Percentiles rank a stretch among this genome's conserved stretches.
Evolutionary conservation across 2,888 invertebrate genomes (phyloP).

Genomic region (Drosophila neonasuta): DNA sequence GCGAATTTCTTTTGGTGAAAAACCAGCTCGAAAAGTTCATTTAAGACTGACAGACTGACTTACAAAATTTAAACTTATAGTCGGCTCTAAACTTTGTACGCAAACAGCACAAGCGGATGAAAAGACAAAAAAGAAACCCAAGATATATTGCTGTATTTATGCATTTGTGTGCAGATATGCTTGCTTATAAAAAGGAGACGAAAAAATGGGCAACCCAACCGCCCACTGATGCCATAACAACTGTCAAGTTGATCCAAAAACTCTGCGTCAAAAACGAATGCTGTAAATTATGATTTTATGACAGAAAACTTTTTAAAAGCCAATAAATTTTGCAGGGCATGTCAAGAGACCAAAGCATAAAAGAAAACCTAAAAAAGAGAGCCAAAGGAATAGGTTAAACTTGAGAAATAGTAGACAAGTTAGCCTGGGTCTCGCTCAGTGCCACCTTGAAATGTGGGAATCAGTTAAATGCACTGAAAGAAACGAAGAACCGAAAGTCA

Average conservation of each 20-base stretch:
- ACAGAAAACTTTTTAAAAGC: slow-evolving; percentile 70
- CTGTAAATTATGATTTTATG: slow-evolving; percentile 76
- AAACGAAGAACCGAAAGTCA: not conserved
- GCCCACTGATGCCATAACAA: slow-evolving; percentile 51
- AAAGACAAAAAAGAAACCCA: slow-evolving; percentile 28
- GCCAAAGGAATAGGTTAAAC: slow-evolving; percentile 39
- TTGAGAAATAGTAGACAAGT: slow-evolving; percentile 44
- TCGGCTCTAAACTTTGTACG: slow-evolving; percentile 37
- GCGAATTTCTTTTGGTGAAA: slow-evolving; percentile 41
- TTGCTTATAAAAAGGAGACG: slow-evolving; percentile 19
- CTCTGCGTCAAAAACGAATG: slow-evolving; percentile 59
- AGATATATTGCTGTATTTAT: slow-evolving; percentile 30
- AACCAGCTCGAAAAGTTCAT: slow-evolving; percentile 65
- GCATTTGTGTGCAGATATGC: not conserved
- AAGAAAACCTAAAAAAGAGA: slow-evolving; percentile 16
- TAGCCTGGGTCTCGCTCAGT: slow-evolving; percentile 13
- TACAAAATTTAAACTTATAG: slow-evolving; percentile 37
- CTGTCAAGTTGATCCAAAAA: slow-evolving; percentile 63
- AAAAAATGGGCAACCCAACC: slow-evolving; percentile 29
- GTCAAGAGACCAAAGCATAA: slow-evolving; percentile 28
- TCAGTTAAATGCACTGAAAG: slow-evolving; percentile 33
- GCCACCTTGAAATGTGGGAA: slow-evolving; percentile 47
- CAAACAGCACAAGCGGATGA: slow-evolving; percentile 24
- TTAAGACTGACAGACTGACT: slow-evolving; percentile 42
- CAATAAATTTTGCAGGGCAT: slow-evolving; percentile 63